Percentiles rank a stretch among this genome's conserved stretches.
phyloP scores from a whole-genome alignment of 2,113 vertebrate genomes.

The Corythaeola cristata region DNA sequence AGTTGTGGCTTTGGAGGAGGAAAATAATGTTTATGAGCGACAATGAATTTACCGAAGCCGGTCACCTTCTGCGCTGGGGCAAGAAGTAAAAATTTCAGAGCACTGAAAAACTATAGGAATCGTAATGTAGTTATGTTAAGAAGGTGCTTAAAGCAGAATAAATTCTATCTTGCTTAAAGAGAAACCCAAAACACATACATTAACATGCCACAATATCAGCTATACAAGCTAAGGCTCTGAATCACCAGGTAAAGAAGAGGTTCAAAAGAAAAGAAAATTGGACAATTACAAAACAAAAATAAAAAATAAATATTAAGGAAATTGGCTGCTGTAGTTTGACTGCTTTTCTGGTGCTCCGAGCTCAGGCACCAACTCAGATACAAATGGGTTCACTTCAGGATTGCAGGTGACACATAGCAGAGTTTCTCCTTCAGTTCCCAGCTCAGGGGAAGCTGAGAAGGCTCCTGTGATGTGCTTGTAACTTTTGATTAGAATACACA shows the following conservation, averaged over 20 bases:
- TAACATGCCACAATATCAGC: not conserved
- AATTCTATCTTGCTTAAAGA: not conserved
- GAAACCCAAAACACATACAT: not conserved
- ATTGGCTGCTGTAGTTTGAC: not conserved
- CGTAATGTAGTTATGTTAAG: not conserved
- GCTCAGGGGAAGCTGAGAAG: not conserved
- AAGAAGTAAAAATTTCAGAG: not conserved
- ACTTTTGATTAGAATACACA: not conserved
- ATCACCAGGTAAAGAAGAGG: not conserved
- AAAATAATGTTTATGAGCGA: not conserved
- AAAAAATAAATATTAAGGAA: not conserved
- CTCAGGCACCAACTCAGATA: not conserved
- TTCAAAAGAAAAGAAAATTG: not conserved
- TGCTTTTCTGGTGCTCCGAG: not conserved
- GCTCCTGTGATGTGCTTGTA: not conserved
- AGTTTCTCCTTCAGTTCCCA: not conserved
- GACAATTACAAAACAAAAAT: rapidly evolving
- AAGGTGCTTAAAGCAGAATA: not conserved
- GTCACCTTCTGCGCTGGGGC: not conserved
- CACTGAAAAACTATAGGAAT: not conserved
- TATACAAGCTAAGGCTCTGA: not conserved
- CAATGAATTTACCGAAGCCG: slow-evolving; percentile 14
- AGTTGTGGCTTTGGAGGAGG: slow-evolving; percentile 27
- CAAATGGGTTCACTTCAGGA: not conserved
- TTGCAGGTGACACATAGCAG: not conserved